Base-by-base conservation (phyloP, 2,797 vertebrate species). In the Prionace glauca region DNA sequence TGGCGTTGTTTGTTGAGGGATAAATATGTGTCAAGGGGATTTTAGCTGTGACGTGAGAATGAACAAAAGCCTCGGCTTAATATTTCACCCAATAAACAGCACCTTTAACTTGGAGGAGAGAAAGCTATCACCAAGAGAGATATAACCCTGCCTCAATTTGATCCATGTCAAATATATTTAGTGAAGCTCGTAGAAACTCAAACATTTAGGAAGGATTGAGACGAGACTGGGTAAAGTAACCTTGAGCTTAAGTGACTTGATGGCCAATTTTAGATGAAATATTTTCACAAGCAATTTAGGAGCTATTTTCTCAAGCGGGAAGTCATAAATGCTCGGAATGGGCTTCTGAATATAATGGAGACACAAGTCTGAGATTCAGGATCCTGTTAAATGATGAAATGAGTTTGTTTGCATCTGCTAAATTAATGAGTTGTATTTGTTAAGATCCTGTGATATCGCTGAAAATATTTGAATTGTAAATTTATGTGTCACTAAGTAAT, bases 161-260 rank as follows among this genome's bases (percentile, higher is more conserved):
- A 67, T 36, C n/a, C 60, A 56, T 92, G 65, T 69, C n/a, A 62
- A n/a, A 24, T n/a, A 18, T 67, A 92, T 92, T 92, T 24, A 24
- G 65, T 41, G 9, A 91, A 92, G 69, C 36, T 92, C n/a, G 24
- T 69, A 24, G 90, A 92, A 92, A 67, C 22, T 41, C 69, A 92
- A 92, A 1, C 62, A 92, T 92, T 69, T 69, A 41, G 90, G n/a
- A 65, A 92, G 56, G 7, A 92, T 92, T 92, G 90, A 92, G 62
- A 67, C 41, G n/a, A 41, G 36, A 92, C 32, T 92, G 90, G 18
- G 62, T 36, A 36, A 92, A 92, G 67, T 69, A 69, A 20, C 62
- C 62, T n/a, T n/a, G 32, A 90, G 87, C 60, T 90, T 90, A 90
- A 65, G 16, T 90, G 41, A 18, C 32, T 67, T 69, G 18, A n/a